Evolutionary conservation across 1,140 invertebrate genomes (phyloP), one percentile per base, ranked within the genome.

Genomic region (Diplogasteroides magnus): DNA sequence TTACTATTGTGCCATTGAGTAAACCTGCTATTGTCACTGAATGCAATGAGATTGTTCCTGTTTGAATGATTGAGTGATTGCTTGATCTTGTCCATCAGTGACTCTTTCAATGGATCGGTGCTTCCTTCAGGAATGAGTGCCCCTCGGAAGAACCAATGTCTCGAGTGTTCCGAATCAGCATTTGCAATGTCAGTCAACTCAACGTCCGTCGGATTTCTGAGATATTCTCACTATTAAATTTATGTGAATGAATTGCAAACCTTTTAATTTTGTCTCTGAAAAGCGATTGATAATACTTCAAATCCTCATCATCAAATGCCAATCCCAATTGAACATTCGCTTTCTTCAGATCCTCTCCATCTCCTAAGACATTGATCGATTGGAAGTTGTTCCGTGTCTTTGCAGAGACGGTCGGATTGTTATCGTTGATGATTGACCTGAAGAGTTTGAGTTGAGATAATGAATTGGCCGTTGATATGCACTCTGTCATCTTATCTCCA

Each of bases 111-210:
- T 23, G 28, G 15, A 56, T 56, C 55, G 23, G 23, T 56, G 74
- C 88, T 77, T 0, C 90, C 92, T 86, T 97, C 90, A 61, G 96
- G 86, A 25, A 93, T 83, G 84, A 97, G 89, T 77, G 89, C 88
- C 0, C 95, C 95, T 86, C 93, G 86, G 80, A 88, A 87, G 74
- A 86, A 86, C 86, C 86, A 87, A 76, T 87, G 86, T 6, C 86
- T 78, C 75, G 85, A 84, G 76, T 86, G 86, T 73, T 86, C 86
- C 77, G 85, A 86, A 67, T 98, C 98, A 23, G 93, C 95, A 84
- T 98, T 95, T n/a, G 95, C 94, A 62, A 97, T 87, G 86, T 98
- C 95, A 86, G 97, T 97, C 77, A 94, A 91, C 84, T 98, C 95
- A 0, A 97, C 93, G 83, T 91, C 96, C 0, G 94, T 98, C 19